Base-by-base conservation (phyloP, 2,888 invertebrate species). In the Orthosia cruda region DNA sequence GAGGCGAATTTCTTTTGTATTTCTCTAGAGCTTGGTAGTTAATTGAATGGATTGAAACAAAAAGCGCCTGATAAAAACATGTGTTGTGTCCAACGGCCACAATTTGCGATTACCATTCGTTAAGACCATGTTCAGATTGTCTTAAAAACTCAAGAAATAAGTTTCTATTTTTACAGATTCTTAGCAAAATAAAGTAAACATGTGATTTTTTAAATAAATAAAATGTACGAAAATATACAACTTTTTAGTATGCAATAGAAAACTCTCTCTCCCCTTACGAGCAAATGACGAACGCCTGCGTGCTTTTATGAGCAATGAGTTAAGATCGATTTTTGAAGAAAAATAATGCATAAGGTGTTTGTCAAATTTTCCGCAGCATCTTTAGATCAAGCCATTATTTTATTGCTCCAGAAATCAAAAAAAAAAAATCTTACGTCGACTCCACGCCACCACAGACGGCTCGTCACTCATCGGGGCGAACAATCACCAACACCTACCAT, bases 401-500 rank as follows among this genome's bases (percentile, higher is more conserved):
- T 23, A 49, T 9, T 64, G 1, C n/a, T 64, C 20, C 18, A 52
- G n/a, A 4, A 0, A 5, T 59, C 20, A 16, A 0, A 47, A 45
- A 61, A 9, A 40, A 20, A 57, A 64, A 32, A 4, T 15, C 40
- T 9, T 71, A 70, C 49, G 55, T n/a, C 91, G 57, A 88, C 90
- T 93, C 93, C 83, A 93, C 69, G 58, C 72, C 65, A 74, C 67
- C 61, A 23, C 58, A 66, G 45, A 76, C 69, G 84, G 67, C 80
- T 86, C 90, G 91, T 91, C 91, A 90, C 87, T 90, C 89, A 84
- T 83, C 78, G 83, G 72, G 76, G 80, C 76, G 89, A 90, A 92
- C 95, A 95, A 94, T 95, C 93, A 94, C 92, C 93, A 88, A 94
- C 95, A 95, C 94, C 94, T 94, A 91, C 93, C 94, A 94, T 95